phyloP scores from a whole-genome alignment of 1,140 invertebrate species.

The Cylas formicarius region DNA sequence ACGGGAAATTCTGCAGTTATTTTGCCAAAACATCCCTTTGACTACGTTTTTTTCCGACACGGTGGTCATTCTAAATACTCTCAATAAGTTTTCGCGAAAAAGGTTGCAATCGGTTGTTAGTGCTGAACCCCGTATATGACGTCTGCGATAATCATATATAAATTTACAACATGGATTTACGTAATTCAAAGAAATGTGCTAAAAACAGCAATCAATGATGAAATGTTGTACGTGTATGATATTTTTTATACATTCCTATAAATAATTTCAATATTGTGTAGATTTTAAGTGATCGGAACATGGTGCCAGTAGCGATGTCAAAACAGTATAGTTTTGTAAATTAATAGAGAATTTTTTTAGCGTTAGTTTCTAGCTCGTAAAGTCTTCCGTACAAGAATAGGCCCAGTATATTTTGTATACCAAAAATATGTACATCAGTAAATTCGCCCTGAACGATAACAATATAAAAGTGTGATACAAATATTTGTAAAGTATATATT shows the following conservation, averaged over 20 bases:
- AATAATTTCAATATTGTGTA: slow-evolving; percentile 16
- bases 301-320: slow-evolving; percentile 25
- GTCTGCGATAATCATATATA: too few species aligned
- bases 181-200: too few species aligned
- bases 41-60: too few species aligned
- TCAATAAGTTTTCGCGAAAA: too few species aligned
- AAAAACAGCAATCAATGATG: slow-evolving; percentile 10
- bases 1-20: too few species aligned
- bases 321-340: slow-evolving; percentile 5
- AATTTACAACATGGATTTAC: too few species aligned
- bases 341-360: not conserved
- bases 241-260: slow-evolving; percentile 17
- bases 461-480: not conserved
- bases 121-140: too few species aligned
- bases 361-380: too few species aligned
- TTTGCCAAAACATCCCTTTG: too few species aligned
- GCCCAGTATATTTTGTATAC: not conserved
- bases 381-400: too few species aligned
- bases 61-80: too few species aligned
- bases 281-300: slow-evolving; percentile 21
- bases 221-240: slow-evolving; percentile 2
- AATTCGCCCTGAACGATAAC: not conserved
- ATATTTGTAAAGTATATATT: slow-evolving; percentile 7
- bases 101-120: too few species aligned
- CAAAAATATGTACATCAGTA: not conserved